Evolutionary conservation across 2,888 invertebrate species (phyloP).

Genomic region (Dorcus hopei): DNA sequence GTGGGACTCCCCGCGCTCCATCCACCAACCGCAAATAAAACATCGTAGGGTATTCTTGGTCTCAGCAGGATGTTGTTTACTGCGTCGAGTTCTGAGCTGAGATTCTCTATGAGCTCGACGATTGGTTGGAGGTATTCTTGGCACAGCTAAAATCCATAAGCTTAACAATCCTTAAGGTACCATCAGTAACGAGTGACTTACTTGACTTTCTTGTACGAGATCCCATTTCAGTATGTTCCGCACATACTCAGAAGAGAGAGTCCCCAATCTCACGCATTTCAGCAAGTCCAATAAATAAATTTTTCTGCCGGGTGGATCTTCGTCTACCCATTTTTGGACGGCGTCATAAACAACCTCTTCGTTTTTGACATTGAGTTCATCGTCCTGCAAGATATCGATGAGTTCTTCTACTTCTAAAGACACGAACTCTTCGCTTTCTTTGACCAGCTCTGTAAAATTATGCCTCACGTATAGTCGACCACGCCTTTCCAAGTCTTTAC

Average conservation of each 20-base stretch:
- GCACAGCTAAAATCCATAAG: constrained; percentile 29
- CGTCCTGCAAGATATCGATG: constrained; percentile 62
- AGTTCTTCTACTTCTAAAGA: constrained; percentile 61
- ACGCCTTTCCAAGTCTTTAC: constrained; percentile 62
- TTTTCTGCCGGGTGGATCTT: constrained; percentile 55
- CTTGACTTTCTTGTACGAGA: constrained; percentile 25
- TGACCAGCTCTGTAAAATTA: constrained; percentile 52
- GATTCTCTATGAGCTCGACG: constrained; percentile 24
- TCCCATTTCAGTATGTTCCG: constrained; percentile 28
- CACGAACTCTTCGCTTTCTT: constrained; percentile 63
- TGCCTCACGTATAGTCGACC: constrained; percentile 47
- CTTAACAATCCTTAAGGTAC: not conserved
- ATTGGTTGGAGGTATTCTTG: constrained; percentile 34
- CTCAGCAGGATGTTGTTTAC: constrained; percentile 55
- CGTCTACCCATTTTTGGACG: constrained; percentile 67
- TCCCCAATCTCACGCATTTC: constrained; percentile 65
- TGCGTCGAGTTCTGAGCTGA: constrained; percentile 20
- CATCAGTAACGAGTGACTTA: not conserved
- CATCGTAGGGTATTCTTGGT: constrained; percentile 73
- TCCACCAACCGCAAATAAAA: constrained; percentile 80
- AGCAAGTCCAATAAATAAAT: constrained; percentile 59
- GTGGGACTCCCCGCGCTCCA: constrained; percentile 85
- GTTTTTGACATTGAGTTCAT: constrained; percentile 67
- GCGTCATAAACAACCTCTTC: constrained; percentile 76
- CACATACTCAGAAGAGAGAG: constrained; percentile 46